phyloP scores from a whole-genome alignment of 1,140 invertebrate species.

The Drosophila rufa region DNA sequence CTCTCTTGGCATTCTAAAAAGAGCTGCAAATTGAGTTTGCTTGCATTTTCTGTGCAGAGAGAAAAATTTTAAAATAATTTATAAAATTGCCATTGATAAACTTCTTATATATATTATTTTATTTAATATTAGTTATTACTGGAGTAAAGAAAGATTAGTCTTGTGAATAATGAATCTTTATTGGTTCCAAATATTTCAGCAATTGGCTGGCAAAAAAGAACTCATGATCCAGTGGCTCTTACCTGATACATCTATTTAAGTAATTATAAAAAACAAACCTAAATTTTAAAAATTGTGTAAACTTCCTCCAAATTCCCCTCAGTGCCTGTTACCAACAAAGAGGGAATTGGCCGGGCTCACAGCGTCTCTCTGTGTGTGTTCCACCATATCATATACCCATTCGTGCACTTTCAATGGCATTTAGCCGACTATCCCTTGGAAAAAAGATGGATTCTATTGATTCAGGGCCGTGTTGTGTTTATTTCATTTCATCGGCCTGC shows the following conservation, averaged over 20 bases:
- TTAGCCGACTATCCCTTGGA: slow-evolving; percentile 29
- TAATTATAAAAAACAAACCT: no score
- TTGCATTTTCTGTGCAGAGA: slow-evolving; percentile 21
- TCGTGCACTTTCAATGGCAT: slow-evolving; percentile 56
- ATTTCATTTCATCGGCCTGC: slow-evolving; percentile 30
- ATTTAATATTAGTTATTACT: no score
- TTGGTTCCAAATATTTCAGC: no score
- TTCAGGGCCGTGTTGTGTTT: slow-evolving; percentile 17
- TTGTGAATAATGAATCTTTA: no score
- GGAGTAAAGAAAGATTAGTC: no score
- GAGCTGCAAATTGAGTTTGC: slow-evolving; percentile 65
- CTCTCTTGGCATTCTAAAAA: slow-evolving; percentile 20
- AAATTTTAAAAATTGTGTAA: no score
- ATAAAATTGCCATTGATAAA: no score
- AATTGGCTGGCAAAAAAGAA: no score
- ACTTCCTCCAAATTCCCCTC: no score
- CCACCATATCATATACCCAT: slow-evolving; percentile 51
- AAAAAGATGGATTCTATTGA: slow-evolving; percentile 20
- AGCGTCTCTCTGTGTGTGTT: neutral
- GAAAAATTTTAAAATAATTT: neutral
- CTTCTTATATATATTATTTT: neutral
- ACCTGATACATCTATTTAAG: no score
- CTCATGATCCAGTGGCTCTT: no score
- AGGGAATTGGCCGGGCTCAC: neutral
- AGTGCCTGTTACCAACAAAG: slow-evolving; percentile 19